Conservation (phyloP, 2,888 invertebrate species). For the Chirona hameri region DNA sequence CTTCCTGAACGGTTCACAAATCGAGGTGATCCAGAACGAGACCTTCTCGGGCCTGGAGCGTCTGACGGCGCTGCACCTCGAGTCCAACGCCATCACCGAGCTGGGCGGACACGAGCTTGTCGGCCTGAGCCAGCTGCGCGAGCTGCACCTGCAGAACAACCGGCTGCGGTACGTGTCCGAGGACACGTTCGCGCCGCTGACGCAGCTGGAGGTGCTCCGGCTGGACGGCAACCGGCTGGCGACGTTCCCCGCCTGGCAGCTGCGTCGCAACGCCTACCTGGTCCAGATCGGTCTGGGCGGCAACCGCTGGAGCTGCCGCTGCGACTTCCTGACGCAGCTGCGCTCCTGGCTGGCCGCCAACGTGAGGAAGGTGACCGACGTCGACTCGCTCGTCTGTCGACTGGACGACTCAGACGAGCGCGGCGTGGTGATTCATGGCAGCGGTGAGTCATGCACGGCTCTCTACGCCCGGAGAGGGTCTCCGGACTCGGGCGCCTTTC, state of each 20-base stretch:
- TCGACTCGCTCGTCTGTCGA: constrained; percentile 59
- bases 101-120: constrained; percentile 76
- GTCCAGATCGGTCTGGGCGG: constrained; percentile 63
- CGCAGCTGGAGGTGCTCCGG: constrained; percentile 61
- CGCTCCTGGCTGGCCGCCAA: constrained; percentile 72
- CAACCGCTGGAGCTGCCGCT: constrained; percentile 87
- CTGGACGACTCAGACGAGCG: not conserved
- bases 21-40: constrained; percentile 72
- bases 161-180: constrained; percentile 67
- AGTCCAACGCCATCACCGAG: constrained; percentile 65
- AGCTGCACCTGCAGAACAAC: no score
- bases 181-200: constrained; percentile 64
- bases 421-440: constrained; percentile 42
- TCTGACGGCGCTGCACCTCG: constrained; percentile 68
- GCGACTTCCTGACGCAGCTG: constrained; percentile 79
- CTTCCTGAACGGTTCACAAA: constrained; percentile 72
- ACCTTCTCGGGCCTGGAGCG: constrained; percentile 77
- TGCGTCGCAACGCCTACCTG: constrained; percentile 57
- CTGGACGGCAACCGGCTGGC: constrained; percentile 68
- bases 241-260: constrained; percentile 66
- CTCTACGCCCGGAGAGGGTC: constrained; percentile 39
- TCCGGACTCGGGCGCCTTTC: constrained; percentile 57
- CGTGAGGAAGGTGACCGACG: constrained; percentile 60
- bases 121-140: constrained; percentile 66
- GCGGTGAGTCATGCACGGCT: constrained; percentile 51